These are phyloP conservation scores for Spodoptera picta DNA, from an alignment of 2,888 invertebrate species.

Conservation along the genomic window DNA sequence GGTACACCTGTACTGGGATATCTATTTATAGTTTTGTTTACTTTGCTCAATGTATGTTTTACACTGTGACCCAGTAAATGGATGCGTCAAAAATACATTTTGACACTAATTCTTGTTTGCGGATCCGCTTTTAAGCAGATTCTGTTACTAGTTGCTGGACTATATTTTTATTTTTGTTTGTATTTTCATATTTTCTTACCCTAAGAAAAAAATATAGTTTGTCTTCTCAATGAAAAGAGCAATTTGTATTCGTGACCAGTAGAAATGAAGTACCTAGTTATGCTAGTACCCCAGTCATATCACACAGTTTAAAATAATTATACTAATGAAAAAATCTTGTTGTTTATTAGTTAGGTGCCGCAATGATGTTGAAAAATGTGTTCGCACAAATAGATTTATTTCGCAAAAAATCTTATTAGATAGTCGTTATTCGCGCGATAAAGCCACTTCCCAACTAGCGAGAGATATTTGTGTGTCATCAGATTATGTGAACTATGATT, in stretches of 20 bases:
- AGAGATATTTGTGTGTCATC: constrained; percentile 22
- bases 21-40: constrained; percentile 47
- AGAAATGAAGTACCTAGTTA: too few relatives aligned
- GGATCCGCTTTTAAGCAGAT: neutral
- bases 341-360: too few relatives aligned
- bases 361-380: neutral
- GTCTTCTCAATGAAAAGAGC: too few relatives aligned
- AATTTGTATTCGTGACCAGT: too few relatives aligned
- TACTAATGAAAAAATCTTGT: too few relatives aligned
- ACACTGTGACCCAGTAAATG: constrained; percentile 48
- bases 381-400: constrained; percentile 34
- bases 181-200: too few relatives aligned
- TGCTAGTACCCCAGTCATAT: too few relatives aligned
- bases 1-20: constrained; percentile 40
- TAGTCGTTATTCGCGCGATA: constrained; percentile 27
- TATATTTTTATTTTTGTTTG: too few relatives aligned
- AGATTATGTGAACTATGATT: constrained; percentile 23
- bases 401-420: constrained; percentile 26
- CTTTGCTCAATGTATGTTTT: constrained; percentile 31
- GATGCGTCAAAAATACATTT: constrained; percentile 29
- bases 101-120: constrained; percentile 2
- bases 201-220: too few relatives aligned
- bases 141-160: too few relatives aligned
- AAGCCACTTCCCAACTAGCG: constrained; percentile 35
- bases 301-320: too few relatives aligned